Percentiles rank a stretch among this genome's conserved stretches.
Evolutionary conservation across 2,797 vertebrate species (phyloP).

Genomic region (Serranus cabrilla): DNA sequence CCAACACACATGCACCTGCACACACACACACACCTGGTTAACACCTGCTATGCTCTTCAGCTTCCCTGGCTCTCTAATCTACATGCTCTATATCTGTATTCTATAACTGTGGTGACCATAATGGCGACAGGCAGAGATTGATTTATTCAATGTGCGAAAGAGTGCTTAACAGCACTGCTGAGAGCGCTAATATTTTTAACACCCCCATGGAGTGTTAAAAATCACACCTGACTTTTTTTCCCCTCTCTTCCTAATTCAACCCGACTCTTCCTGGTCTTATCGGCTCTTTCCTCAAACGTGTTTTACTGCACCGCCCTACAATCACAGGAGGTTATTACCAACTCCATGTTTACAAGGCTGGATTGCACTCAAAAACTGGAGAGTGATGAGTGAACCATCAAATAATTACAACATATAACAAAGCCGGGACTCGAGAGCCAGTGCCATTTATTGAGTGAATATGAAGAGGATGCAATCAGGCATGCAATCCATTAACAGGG

Average conservation of each 20-base stretch:
- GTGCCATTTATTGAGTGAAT: not conserved
- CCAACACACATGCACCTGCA: not conserved
- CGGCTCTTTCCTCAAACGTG: not conserved
- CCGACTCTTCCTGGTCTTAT: slow-evolving; percentile 10
- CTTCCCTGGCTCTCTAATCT: slow-evolving; percentile 1
- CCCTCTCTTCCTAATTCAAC: not conserved
- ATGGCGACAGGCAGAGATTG: slow-evolving; percentile 53
- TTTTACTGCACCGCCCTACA: not conserved
- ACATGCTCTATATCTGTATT: slow-evolving; percentile 12
- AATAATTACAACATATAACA: slow-evolving; percentile 6
- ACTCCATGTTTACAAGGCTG: slow-evolving; percentile 13
- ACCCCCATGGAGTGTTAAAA: slow-evolving; percentile 70
- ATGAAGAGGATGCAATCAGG: slow-evolving; percentile 7
- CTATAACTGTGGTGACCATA: not conserved
- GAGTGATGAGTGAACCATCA: not conserved
- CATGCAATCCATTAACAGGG: not conserved
- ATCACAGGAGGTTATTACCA: slow-evolving; percentile 2
- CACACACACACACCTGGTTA: slow-evolving; percentile 30
- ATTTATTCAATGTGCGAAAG: slow-evolving; percentile 73
- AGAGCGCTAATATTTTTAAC: slow-evolving; percentile 76
- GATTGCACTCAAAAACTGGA: not conserved
- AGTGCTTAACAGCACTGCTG: slow-evolving; percentile 60
- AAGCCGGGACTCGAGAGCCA: not conserved
- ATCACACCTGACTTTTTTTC: slow-evolving; percentile 60
- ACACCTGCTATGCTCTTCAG: slow-evolving; percentile 31